Conservation (phyloP, 1,140 invertebrate genomes). For the Macrobrachium nipponense region DNA sequence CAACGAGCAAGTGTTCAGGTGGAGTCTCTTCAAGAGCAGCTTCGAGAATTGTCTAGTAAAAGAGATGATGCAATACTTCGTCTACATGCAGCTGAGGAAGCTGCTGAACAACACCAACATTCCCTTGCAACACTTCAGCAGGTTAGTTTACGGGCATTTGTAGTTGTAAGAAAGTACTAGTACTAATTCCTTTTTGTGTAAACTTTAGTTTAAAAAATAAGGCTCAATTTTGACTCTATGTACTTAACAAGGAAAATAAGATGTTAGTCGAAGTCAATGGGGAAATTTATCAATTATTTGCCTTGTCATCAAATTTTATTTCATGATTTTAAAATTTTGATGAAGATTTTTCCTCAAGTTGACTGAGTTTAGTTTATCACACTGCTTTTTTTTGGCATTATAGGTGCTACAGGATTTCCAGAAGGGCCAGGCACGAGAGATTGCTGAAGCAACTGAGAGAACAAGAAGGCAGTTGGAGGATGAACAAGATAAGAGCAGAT, state of each 20-base stretch:
- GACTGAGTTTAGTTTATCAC: background rate
- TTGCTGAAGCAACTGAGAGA: slow-evolving; percentile 43
- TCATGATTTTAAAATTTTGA: too few relatives aligned
- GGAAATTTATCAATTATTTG: too few relatives aligned
- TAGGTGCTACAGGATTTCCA: slow-evolving; percentile 50
- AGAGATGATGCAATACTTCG: slow-evolving; percentile 45
- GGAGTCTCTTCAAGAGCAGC: slow-evolving; percentile 30
- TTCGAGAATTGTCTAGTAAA: slow-evolving; percentile 29
- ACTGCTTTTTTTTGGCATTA: background rate
- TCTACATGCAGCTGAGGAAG: slow-evolving; percentile 43
- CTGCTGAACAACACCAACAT: slow-evolving; percentile 33
- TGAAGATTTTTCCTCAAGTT: too few relatives aligned
- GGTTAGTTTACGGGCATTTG: background rate
- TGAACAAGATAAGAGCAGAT: slow-evolving; percentile 14
- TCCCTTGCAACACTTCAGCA: slow-evolving; percentile 37
- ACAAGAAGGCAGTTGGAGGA: slow-evolving; percentile 35
- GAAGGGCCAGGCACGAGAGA: slow-evolving; percentile 40
- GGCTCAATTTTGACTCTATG: too few relatives aligned
- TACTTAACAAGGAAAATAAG: too few relatives aligned
- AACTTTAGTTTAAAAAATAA: too few relatives aligned
- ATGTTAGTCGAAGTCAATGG: too few relatives aligned
- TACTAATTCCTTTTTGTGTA: too few relatives aligned
- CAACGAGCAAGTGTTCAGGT: slow-evolving; percentile 49
- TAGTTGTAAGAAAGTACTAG: too few relatives aligned
- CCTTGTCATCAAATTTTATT: too few relatives aligned